Evolutionary conservation across 2,888 invertebrate species (phyloP).

Genomic region (Amphipoea lucens): DNA sequence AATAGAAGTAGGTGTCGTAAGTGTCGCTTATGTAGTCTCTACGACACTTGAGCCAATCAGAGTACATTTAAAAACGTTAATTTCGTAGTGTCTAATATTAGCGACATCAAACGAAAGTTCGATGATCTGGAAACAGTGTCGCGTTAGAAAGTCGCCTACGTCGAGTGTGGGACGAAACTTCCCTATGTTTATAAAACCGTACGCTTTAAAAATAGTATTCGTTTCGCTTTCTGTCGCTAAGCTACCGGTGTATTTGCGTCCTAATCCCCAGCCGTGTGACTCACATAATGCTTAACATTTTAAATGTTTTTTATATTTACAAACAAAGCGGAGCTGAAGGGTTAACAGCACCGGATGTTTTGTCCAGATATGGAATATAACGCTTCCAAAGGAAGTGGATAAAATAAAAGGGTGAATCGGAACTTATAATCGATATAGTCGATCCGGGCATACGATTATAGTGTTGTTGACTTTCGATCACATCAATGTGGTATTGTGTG

Average conservation of each 20-base stretch:
- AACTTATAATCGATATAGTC: constrained; percentile 70
- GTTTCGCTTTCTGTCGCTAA: constrained; percentile 61
- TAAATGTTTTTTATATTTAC: constrained; percentile 82
- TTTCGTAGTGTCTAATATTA: constrained; percentile 49
- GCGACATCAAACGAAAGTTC: constrained; percentile 58
- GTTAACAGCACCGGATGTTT: constrained; percentile 85
- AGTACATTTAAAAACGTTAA: constrained; percentile 41
- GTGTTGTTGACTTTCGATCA: constrained; percentile 60
- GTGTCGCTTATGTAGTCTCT: constrained; percentile 9
- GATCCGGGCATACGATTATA: constrained; percentile 56
- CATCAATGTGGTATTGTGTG: constrained; percentile 56
- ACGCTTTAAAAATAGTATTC: constrained; percentile 58
- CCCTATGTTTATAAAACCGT: constrained; percentile 60
- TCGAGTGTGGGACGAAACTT: constrained; percentile 49
- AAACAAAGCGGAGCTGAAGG: constrained; percentile 82
- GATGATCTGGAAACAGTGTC: constrained; percentile 61
- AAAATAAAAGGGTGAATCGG: constrained; percentile 73
- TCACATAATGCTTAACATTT: constrained; percentile 83
- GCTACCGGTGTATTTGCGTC: constrained; percentile 61
- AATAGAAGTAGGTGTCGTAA: background rate
- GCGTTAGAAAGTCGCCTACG: constrained; percentile 58
- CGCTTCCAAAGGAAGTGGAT: constrained; percentile 77
- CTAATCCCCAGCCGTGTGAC: constrained; percentile 67
- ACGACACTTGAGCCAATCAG: constrained; percentile 17
- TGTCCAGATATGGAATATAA: constrained; percentile 78